Evolutionary conservation across 2,888 invertebrate genomes (phyloP), one percentile per base, ranked within the genome.

Genomic region (Euclidia mi): DNA sequence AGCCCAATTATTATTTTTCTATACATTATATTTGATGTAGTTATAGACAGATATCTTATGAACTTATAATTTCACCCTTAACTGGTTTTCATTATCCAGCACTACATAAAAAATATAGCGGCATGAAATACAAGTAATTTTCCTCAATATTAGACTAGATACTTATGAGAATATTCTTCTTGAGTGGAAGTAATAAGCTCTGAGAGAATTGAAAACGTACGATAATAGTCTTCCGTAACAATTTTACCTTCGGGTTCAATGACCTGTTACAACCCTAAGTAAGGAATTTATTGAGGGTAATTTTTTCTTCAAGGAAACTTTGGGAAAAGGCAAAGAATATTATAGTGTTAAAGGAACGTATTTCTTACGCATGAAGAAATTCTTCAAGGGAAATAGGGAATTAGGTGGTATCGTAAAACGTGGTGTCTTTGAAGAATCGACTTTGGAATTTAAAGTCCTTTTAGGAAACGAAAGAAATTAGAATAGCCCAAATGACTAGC

Each of bases 171-270:
- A 38, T 38, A 29, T 28, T 17, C 32, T 29, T 25, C n/a, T 34
- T 3, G 1, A 42, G 42, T 40, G 12, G 18, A 29, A 47, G 32
- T 32, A 48, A 48, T 25, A 48, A 48, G 40, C 40, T 32, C 11
- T 10, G 20, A 31, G 6, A 32, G 20, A 48, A 40, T 40, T 10
- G 32, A 50, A 49, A 49, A 41, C 3, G 15, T 42, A 48, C 25
- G 40, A 15, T 32, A 42, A 49, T 42, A 28, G 34, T 32, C 34
- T 14, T 40, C 7, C 28, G 31, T 40, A 32, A 34, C 14, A 18
- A 12, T 25, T 38, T 28, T 50, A 18, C 10, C 20, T 49, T 9
- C 1, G 35, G 15, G 35, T 34, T 15, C 42, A 42, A 35, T 42
- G 42, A 17, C 42, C 14, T 29, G 32, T 42, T 35, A 50, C 20